Evolutionary conservation across 2,888 invertebrate species (phyloP).

Genomic region (Conops quadrifasciatus): DNA sequence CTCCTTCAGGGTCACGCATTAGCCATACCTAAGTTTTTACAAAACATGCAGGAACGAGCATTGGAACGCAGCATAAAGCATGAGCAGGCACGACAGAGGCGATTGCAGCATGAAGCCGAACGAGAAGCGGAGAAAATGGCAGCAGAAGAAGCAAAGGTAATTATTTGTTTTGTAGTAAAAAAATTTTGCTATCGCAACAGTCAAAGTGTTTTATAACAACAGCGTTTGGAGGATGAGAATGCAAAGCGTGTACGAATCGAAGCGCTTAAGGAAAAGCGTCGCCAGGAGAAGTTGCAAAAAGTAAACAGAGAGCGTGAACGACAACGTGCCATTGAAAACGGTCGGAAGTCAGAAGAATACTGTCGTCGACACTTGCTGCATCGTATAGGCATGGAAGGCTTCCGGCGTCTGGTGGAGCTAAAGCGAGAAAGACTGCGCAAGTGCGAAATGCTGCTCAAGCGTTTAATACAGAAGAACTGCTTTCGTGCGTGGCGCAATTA

Average conservation of each 20-base stretch:
- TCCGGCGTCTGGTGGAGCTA: slow-evolving; percentile 57
- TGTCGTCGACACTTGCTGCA: slow-evolving; percentile 61
- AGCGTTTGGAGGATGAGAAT: slow-evolving; percentile 69
- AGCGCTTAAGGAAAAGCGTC: slow-evolving; percentile 71
- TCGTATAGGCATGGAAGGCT: slow-evolving; percentile 60
- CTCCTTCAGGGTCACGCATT: slow-evolving; percentile 59
- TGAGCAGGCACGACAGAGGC: slow-evolving; percentile 62
- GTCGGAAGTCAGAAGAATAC: slow-evolving; percentile 65
- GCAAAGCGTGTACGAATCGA: slow-evolving; percentile 70
- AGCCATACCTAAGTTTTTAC: slow-evolving; percentile 73
- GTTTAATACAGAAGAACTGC: slow-evolving; percentile 66
- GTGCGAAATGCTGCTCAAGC: slow-evolving; percentile 66
- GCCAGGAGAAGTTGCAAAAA: slow-evolving; percentile 70
- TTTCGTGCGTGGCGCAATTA: slow-evolving; percentile 69
- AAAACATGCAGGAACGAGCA: slow-evolving; percentile 78
- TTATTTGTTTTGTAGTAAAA: slow-evolving; percentile 19
- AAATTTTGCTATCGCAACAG: neutral
- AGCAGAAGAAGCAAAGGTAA: slow-evolving; percentile 64
- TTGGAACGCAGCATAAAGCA: slow-evolving; percentile 69
- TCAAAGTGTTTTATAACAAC: neutral
- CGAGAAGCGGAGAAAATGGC: slow-evolving; percentile 63
- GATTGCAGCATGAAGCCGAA: slow-evolving; percentile 62
- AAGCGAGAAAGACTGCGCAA: slow-evolving; percentile 63
- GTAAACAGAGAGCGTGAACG: slow-evolving; percentile 70
- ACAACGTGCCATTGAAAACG: slow-evolving; percentile 63